These are phyloP conservation scores for Cygnus buccinator DNA, from an alignment of 2,113 vertebrate genomes.

Conservation along the genomic window DNA sequence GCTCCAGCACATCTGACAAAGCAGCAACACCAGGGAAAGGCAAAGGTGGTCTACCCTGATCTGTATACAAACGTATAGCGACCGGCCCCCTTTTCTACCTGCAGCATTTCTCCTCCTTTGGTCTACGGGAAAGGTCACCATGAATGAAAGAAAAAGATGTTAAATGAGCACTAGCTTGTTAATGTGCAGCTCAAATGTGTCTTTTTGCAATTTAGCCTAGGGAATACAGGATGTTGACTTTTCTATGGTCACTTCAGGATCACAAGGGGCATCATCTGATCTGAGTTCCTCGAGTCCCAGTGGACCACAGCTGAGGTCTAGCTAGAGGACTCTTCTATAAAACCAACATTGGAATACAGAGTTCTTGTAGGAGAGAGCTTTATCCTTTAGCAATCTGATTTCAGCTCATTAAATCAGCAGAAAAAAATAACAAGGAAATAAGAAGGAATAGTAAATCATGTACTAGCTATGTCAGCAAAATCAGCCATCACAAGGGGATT, in stretches of 20 bases:
- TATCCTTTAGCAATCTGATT: not conserved
- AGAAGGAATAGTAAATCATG: not conserved
- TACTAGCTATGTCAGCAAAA: not conserved
- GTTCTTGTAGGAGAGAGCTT: not conserved
- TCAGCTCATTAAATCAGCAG: not conserved
- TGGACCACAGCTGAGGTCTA: not conserved
- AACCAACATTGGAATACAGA: not conserved
- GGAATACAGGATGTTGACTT: not conserved
- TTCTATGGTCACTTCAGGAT: not conserved
- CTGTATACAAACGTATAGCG: not conserved
- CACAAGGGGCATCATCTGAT: not conserved
- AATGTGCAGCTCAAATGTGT: not conserved
- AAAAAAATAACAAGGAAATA: not conserved
- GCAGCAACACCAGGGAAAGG: not conserved
- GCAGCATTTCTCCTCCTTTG: not conserved
- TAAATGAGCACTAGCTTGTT: slow-evolving; percentile 21
- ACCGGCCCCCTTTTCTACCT: not conserved
- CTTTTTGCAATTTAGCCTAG: slow-evolving; percentile 10
- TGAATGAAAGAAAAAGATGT: not conserved
- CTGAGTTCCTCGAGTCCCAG: not conserved
- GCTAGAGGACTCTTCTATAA: not conserved
- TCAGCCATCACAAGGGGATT: accelerated
- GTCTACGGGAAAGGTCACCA: not conserved
- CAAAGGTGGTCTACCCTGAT: not conserved
- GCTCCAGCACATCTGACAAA: not conserved